Evolutionary conservation across 1,140 invertebrate species (phyloP), one percentile per base, ranked within the genome.

Genomic region (Pseudomyrmex sp.): DNA sequence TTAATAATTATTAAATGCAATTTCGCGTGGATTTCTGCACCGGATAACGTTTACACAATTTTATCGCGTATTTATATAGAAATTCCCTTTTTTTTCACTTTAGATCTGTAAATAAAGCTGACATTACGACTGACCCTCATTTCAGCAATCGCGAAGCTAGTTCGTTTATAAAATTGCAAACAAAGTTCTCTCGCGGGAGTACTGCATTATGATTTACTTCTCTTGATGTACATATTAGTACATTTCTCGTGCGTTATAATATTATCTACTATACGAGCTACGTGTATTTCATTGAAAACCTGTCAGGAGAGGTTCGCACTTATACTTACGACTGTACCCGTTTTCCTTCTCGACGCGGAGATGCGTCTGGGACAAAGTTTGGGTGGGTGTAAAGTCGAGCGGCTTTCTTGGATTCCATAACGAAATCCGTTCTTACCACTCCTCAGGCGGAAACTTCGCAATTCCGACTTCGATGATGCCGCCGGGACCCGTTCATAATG

Each of bases 401-500:
- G n/a, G 46, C 23, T 59, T 85, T 70, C 85, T 58, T 56, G 59
- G 72, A 87, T 86, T 87, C 35, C 68, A 72, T 66, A 84, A 87
- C 72, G 73, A 68, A 87, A 77, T 87, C 66, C 80, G n/a, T 83
- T 86, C 76, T 65, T 54, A 68, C 61, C 62, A 58, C 23, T 75
- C 23, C 59, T 35, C 48, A n/a, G 63, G 15, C 35, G 58, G 52
- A 83, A 86, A 83, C 72, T 86, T 86, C 50, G 66, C 66, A 52
- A 83, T 66, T 87, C 46, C 35, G n/a, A 20, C 26, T 18, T 61
- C 66, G 66, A 74, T 56, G 70, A 83, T 46, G 50, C 56, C 63
- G 26, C 68, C n/a, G 63, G 12, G 35, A 63, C 50, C 2, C 20
- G 26, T 52, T 63, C 35, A 50, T 26, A 20, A 44, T 59, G 66